Evolutionary conservation across 2,888 invertebrate species (phyloP).

Genomic region (Himalopsyche japonica): DNA sequence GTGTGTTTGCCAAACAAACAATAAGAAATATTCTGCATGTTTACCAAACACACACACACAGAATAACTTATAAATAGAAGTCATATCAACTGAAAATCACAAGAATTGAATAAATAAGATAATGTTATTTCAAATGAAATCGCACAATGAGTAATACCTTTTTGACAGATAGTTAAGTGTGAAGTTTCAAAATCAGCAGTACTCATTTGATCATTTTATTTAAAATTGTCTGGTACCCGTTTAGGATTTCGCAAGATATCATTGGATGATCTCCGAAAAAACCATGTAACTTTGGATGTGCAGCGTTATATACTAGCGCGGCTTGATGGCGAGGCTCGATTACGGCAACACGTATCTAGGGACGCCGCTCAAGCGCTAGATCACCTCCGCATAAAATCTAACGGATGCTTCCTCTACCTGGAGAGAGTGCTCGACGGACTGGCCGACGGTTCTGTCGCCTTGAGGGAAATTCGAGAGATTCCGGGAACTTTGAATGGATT

Average conservation of each 20-base stretch:
- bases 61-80: neutral
- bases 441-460: constrained; percentile 88
- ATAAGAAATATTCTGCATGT: too few relatives aligned
- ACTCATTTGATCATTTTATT: neutral
- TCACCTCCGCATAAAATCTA: constrained; percentile 93
- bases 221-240: neutral
- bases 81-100: neutral
- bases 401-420: constrained; percentile 86
- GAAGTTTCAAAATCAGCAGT: neutral
- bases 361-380: constrained; percentile 95
- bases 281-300: constrained; percentile 90
- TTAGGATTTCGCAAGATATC: constrained; percentile 86
- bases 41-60: too few relatives aligned
- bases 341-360: constrained; percentile 85
- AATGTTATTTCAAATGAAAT: neutral
- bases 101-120: neutral
- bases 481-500: constrained; percentile 94
- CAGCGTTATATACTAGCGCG: constrained; percentile 92
- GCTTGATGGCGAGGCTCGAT: constrained; percentile 84
- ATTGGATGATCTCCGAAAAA: constrained; percentile 86
- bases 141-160: neutral
- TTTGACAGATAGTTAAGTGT: neutral
- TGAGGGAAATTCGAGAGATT: constrained; percentile 89
- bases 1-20: too few relatives aligned
- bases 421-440: constrained; percentile 91